These are phyloP conservation scores for Choreutis nemorana DNA, from an alignment of 2,888 invertebrate genomes.

Conservation along the genomic window DNA sequence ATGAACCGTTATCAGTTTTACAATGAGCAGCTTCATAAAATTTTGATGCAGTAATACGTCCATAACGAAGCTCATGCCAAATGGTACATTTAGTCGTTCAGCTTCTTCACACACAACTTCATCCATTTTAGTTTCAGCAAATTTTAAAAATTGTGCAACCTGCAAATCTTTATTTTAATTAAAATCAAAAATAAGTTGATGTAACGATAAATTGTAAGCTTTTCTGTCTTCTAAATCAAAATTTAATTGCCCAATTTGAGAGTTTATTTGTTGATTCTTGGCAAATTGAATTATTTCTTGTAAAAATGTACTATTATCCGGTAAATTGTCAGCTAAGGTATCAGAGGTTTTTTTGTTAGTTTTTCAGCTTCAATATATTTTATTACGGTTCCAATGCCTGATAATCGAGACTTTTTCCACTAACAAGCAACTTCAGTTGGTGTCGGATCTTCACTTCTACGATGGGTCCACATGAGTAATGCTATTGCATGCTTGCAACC, in stretches of 20 bases:
- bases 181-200: not conserved
- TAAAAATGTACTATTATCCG: not conserved
- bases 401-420: constrained; percentile 6
- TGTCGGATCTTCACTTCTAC: constrained; percentile 5
- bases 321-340: not conserved
- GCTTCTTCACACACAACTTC: constrained; percentile 4
- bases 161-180: not conserved
- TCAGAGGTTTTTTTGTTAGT: not conserved
- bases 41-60: constrained; percentile 14
- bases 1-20: constrained; percentile 10
- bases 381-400: constrained; percentile 6
- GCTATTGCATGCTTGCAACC: constrained; percentile 7
- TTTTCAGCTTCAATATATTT: constrained; percentile 5
- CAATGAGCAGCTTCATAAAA: constrained; percentile 12
- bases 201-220: not conserved
- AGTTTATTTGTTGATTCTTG: not conserved
- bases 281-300: not conserved
- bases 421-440: constrained; percentile 5
- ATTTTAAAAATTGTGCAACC: not conserved
- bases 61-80: constrained; percentile 13
- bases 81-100: constrained; percentile 7
- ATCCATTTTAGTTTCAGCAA: not conserved
- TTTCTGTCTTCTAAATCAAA: not conserved
- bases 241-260: not conserved
- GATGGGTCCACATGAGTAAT: constrained; percentile 7